These are phyloP conservation scores for Brassicogethes aeneus DNA, from an alignment of 2,888 invertebrate genomes.

Conservation along the genomic window DNA sequence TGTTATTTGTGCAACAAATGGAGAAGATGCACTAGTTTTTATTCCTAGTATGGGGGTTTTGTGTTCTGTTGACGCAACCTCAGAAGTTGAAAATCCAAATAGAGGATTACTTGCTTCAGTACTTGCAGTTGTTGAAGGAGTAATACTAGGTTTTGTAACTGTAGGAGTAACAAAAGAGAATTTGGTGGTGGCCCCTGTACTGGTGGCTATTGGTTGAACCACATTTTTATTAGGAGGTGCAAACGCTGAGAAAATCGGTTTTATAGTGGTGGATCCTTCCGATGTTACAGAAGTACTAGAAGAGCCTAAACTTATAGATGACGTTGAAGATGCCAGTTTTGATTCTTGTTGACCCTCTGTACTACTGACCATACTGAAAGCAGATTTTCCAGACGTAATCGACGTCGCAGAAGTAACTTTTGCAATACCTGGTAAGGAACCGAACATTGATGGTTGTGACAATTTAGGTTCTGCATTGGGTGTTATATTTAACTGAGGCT, in stretches of 20 bases:
- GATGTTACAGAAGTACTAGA: not conserved
- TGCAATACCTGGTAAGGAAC: too few relatives aligned
- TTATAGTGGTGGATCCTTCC: not conserved
- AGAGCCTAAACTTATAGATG: not conserved
- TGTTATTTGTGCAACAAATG: not conserved
- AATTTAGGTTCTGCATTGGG: too few relatives aligned
- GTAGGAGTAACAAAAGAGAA: constrained; percentile 3
- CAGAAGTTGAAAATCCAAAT: not conserved
- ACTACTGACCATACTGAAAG: not conserved
- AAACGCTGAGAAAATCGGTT: not conserved
- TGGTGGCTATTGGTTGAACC: not conserved
- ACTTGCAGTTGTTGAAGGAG: not conserved
- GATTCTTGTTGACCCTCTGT: not conserved
- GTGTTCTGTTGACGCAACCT: not conserved
- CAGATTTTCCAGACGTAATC: not conserved
- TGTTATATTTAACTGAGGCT: too few relatives aligned
- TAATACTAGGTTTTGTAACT: not conserved
- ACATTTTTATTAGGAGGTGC: not conserved
- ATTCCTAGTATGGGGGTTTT: not conserved
- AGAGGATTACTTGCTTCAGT: not conserved
- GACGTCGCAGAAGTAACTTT: too few relatives aligned
- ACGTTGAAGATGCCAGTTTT: not conserved
- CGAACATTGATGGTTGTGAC: too few relatives aligned
- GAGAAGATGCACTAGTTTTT: not conserved
- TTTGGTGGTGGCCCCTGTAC: not conserved